phyloP scores from a whole-genome alignment of 2,113 vertebrate genomes.

The Muntiacus reevesi region DNA sequence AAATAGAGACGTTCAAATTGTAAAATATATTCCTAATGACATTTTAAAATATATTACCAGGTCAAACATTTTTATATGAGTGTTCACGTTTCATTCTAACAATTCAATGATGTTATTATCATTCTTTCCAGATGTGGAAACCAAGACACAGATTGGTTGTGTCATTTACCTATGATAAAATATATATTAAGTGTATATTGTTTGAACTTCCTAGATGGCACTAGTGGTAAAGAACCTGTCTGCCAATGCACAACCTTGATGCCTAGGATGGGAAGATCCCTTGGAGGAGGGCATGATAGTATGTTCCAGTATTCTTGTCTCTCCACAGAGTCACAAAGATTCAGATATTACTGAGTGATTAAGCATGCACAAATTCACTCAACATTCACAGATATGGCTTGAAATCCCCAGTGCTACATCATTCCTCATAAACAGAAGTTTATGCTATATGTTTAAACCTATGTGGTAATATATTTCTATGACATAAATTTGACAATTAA shows the following conservation, averaged over 20 bases:
- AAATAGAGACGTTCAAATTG: neutral
- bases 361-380: neutral
- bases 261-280: neutral
- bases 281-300: neutral
- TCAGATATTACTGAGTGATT: neutral
- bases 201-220: neutral
- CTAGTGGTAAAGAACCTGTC: neutral
- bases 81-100: neutral
- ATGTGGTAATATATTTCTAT: neutral
- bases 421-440: neutral
- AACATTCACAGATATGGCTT: accelerated
- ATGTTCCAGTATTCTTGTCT: neutral
- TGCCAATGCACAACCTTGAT: neutral
- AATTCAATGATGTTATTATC: neutral
- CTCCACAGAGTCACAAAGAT: neutral
- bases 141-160: neutral
- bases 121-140: neutral
- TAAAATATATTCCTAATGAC: neutral
- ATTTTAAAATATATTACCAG: neutral
- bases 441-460: neutral
- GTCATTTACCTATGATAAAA: neutral
- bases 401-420: neutral
- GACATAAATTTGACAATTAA: neutral
- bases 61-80: neutral
- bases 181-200: neutral